Conservation (phyloP, 2,888 invertebrate species). For the Drosophila affinis region DNA sequence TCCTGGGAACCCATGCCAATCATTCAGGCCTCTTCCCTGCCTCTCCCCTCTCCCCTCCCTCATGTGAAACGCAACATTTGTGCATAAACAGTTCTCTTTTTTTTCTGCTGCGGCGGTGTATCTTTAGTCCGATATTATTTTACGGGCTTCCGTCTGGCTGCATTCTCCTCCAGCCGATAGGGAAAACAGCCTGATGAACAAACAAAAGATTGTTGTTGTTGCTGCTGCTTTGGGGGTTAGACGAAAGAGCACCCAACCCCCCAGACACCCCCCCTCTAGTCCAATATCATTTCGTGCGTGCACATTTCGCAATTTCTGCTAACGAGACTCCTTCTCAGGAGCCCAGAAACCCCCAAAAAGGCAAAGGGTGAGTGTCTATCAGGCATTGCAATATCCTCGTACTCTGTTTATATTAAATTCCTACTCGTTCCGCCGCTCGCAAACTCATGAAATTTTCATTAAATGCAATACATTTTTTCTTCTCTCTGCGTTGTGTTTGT, state of each 20-base stretch:
- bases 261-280: slow-evolving; percentile 9
- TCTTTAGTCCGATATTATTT: slow-evolving; percentile 69
- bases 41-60: slow-evolving; percentile 17
- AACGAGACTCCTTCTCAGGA: slow-evolving; percentile 56
- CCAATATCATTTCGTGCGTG: slow-evolving; percentile 59
- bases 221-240: not conserved
- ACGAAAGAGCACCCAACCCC: not conserved
- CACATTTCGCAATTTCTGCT: slow-evolving; percentile 73
- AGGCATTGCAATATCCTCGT: slow-evolving; percentile 55
- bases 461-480: slow-evolving; percentile 57
- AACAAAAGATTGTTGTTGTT: slow-evolving; percentile 28
- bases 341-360: not conserved
- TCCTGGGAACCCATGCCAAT: slow-evolving; percentile 20
- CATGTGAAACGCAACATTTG: slow-evolving; percentile 72
- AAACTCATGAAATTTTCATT: slow-evolving; percentile 43
- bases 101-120: slow-evolving; percentile 10
- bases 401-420: slow-evolving; percentile 51
- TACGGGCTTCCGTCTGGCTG: slow-evolving; percentile 75
- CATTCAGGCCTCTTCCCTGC: slow-evolving; percentile 11
- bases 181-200: slow-evolving; percentile 62
- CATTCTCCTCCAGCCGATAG: slow-evolving; percentile 61
- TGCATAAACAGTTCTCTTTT: slow-evolving; percentile 54
- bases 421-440: slow-evolving; percentile 19
- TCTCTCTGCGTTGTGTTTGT: slow-evolving; percentile 22
- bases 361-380: slow-evolving; percentile 29